Percentiles rank a stretch among this genome's conserved stretches.
phyloP scores from a whole-genome alignment of 2,888 invertebrate genomes.

The Belgica antarctica region DNA sequence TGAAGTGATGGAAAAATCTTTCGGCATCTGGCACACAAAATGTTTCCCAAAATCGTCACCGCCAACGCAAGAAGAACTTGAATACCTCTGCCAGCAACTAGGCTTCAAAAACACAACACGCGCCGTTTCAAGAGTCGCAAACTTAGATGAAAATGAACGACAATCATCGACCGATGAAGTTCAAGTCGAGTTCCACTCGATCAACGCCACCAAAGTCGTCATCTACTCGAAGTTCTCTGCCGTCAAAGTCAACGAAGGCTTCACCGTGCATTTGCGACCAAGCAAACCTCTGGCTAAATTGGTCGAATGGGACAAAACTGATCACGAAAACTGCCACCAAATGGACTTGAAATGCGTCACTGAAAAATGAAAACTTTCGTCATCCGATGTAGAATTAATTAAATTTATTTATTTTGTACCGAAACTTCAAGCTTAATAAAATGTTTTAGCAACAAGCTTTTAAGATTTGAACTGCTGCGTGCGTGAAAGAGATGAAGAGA shows the following conservation, averaged over 20 bases:
- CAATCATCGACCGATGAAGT: constrained; percentile 46
- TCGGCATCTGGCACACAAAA: constrained; percentile 71
- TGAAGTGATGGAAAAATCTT: constrained; percentile 64
- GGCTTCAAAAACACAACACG: constrained; percentile 59
- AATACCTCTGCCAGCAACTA: constrained; percentile 62
- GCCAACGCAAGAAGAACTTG: constrained; percentile 58
- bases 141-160: constrained; percentile 47
- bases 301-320: constrained; percentile 52
- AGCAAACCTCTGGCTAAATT: constrained; percentile 53
- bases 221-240: constrained; percentile 53
- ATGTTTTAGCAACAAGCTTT: too few relatives aligned
- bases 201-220: constrained; percentile 50
- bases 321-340: constrained; percentile 51
- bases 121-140: constrained; percentile 46
- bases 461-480: too few relatives aligned
- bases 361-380: not conserved
- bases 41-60: constrained; percentile 61
- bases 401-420: constrained; percentile 9
- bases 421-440: too few relatives aligned
- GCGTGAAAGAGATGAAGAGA: too few relatives aligned
- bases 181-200: constrained; percentile 1
- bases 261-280: constrained; percentile 52
- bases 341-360: constrained; percentile 49
- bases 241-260: constrained; percentile 50
- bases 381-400: not conserved